Evolutionary conservation across 2,113 vertebrate species (phyloP).

Genomic region (Phainopepla nitens): DNA sequence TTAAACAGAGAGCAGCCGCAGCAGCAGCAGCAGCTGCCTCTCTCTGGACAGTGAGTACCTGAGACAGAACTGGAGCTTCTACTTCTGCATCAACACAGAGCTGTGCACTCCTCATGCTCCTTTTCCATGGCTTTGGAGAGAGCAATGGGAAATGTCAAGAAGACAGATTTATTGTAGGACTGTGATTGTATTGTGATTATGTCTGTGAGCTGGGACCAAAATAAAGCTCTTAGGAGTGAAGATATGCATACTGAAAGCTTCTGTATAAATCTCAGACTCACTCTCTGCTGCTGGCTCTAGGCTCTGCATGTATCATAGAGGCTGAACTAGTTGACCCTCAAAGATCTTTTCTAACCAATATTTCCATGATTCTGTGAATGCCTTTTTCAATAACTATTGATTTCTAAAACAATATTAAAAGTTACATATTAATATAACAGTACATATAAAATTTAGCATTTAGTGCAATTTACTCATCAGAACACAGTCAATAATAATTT

Average conservation of each 20-base stretch:
- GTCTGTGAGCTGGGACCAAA: background rate
- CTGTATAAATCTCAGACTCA: background rate
- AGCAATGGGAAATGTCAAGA: background rate
- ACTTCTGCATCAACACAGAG: background rate
- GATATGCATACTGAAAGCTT: background rate
- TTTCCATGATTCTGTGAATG: background rate
- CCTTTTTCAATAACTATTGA: background rate
- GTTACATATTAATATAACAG: background rate
- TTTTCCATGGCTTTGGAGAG: background rate
- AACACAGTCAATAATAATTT: background rate
- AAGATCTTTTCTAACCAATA: background rate
- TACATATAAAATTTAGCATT: background rate
- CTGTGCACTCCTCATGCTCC: rapidly evolving
- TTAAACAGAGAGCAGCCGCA: background rate
- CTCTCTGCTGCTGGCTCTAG: background rate
- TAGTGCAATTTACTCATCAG: background rate
- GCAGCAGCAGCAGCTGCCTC: background rate
- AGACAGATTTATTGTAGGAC: background rate
- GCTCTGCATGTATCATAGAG: background rate
- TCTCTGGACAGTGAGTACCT: background rate
- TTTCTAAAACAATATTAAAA: background rate
- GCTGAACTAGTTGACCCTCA: background rate
- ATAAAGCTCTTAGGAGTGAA: background rate
- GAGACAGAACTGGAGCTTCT: background rate
- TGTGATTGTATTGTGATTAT: background rate